Evolutionary conservation across 2,888 invertebrate species (phyloP), one percentile per base, ranked within the genome.

Genomic region (Latrodectus hesperus): DNA sequence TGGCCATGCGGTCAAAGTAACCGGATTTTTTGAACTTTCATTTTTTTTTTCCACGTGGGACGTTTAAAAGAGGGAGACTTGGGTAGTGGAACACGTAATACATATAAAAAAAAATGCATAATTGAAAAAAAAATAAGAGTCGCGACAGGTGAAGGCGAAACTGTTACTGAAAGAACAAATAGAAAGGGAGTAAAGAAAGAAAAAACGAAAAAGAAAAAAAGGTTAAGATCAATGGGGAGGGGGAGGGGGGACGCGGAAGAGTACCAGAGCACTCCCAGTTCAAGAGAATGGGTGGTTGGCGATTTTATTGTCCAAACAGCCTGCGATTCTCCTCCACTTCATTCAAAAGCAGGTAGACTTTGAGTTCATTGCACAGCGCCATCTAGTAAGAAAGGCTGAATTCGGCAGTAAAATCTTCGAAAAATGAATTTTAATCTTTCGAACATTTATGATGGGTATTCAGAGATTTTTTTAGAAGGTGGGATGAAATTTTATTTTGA

Each of bases 121-220:
- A 64, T 11, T 12, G 16, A 71, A 26, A 68, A 8, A 14, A 68
- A 17, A 8, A 22, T 17, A n/a, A 9, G 38, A 60, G 16, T 22
- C 64, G 83, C 71, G 83, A 83, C 83, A 83, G 83, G 83, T 83
- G 83, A 83, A 83, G 83, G 83, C 83, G 83, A 83, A 83, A 76
- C 76, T 70, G 83, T 38, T 38, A 76, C 71, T 64, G 67, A 51
- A 60, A 49, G 38, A 16, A 22, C n/a, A 67, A 10, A 68, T 17
- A 64, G 38, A 65, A n/a, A 65, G 49, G n/a, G 51, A 65, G 49
- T 17, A 64, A 16, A 49, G 67, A 26, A 67, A 22, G 67, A 38
- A 16, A 8, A 49, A 71, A 60, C 0, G 1, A 22, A 22, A 22
- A 22, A 22, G 8, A 60, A 8, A 16, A 60, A 60, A 60, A 60